Evolutionary conservation across 1,140 invertebrate genomes (phyloP).

Genomic region (Oryctes rhinoceros): DNA sequence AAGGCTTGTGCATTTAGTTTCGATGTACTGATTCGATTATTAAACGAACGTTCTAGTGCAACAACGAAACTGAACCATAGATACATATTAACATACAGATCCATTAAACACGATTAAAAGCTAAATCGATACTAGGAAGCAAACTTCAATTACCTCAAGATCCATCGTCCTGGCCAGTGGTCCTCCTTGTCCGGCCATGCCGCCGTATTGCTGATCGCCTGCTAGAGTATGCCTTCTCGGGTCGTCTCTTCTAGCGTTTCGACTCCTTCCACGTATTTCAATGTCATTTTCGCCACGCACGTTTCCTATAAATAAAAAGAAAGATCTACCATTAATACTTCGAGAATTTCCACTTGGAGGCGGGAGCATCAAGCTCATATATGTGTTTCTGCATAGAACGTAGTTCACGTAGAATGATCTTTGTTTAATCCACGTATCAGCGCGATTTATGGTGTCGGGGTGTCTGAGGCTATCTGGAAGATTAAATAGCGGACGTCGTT

Average conservation of each 20-base stretch:
- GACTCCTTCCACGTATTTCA: constrained; percentile 62
- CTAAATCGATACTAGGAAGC: no score
- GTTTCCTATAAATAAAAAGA: constrained; percentile 45
- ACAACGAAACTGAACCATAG: neutral
- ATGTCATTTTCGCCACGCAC: constrained; percentile 61
- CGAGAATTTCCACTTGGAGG: neutral
- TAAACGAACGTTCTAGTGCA: neutral
- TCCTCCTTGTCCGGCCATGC: constrained; percentile 65
- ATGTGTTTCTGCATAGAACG: neutral
- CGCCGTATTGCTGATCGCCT: constrained; percentile 69
- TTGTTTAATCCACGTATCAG: neutral
- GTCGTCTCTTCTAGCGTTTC: constrained; percentile 69
- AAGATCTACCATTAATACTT: neutral
- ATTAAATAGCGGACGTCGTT: constrained; percentile 8
- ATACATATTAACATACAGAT: neutral
- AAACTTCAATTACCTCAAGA: constrained; percentile 66
- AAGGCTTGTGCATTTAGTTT: no score
- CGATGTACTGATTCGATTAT: no score
- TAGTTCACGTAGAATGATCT: neutral
- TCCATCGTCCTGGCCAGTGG: constrained; percentile 72
- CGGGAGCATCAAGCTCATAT: neutral
- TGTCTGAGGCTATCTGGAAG: constrained; percentile 12
- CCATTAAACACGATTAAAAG: neutral
- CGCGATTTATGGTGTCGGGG: neutral
- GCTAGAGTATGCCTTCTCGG: constrained; percentile 74